Evolutionary conservation across 2,113 vertebrate genomes (phyloP).

Genomic region (Picathartes gymnocephalus): DNA sequence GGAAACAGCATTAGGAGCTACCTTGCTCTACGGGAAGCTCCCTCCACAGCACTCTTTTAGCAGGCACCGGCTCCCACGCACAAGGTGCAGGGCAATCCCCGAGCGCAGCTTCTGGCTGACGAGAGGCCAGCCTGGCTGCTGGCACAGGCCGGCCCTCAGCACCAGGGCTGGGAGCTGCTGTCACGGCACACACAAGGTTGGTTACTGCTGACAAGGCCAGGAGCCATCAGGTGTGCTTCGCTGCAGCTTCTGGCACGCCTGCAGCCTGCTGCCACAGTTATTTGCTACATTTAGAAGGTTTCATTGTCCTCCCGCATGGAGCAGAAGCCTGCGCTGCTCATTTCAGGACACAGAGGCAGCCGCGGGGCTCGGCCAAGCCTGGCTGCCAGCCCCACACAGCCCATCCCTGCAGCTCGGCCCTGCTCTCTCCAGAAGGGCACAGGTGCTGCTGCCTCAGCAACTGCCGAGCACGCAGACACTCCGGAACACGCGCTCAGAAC

Average conservation of each 20-base stretch:
- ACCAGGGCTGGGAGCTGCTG: background rate
- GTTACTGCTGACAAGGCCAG: background rate
- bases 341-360: background rate
- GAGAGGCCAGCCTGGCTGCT: rapidly evolving
- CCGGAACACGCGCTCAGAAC: background rate
- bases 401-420: rapidly evolving
- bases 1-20: background rate
- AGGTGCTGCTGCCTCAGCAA: background rate
- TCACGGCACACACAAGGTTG: rapidly evolving
- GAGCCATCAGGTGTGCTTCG: rapidly evolving
- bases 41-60: background rate
- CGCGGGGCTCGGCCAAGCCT: rapidly evolving
- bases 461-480: background rate
- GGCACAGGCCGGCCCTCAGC: background rate
- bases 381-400: background rate
- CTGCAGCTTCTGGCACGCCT: background rate
- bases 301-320: background rate
- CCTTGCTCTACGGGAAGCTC: background rate
- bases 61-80: background rate
- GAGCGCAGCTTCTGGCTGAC: rapidly evolving
- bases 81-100: rapidly evolving
- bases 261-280: background rate
- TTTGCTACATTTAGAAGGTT: background rate
- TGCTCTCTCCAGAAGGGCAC: background rate
- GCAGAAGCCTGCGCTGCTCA: background rate